A percentile compares a stretch with the other conserved stretches of the same genome.
phyloP scores from a whole-genome alignment of 2,113 vertebrate species.

The Bubo blakistoni region DNA sequence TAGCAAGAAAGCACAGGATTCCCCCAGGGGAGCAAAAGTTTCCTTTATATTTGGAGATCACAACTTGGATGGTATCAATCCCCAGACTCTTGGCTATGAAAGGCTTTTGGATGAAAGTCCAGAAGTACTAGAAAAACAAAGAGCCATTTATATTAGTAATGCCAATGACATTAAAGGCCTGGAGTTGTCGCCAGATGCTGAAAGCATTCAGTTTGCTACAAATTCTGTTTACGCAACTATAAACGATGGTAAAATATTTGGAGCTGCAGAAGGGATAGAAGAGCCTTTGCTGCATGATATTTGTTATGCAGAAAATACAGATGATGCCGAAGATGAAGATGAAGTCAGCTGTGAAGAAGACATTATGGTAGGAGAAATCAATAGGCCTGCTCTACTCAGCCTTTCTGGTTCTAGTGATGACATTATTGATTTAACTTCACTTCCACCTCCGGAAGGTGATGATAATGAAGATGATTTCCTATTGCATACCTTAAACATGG shows the following conservation, averaged over 20 bases:
- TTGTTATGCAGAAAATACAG: constrained; percentile 94
- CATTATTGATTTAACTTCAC: constrained; percentile 96
- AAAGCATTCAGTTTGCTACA: constrained; percentile 85
- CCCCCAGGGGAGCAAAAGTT: constrained; percentile 91
- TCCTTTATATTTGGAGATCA: constrained; percentile 98
- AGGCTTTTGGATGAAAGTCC: constrained; percentile 91
- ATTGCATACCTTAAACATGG: constrained; percentile 95
- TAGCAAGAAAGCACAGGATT: constrained; percentile 84
- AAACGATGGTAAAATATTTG: constrained; percentile 88
- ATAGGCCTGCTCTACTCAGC: constrained; percentile 85
- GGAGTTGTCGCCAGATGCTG: constrained; percentile 84
- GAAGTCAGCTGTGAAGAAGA: constrained; percentile 98
- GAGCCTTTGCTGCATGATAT: constrained; percentile 95
- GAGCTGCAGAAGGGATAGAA: constrained; percentile 85
- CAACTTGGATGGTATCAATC: constrained; percentile 82
- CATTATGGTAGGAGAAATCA: constrained; percentile 84
- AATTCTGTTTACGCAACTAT: constrained; percentile 91
- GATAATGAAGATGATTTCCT: constrained; percentile 92
- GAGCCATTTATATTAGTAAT: constrained; percentile 82
- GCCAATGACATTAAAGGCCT: constrained; percentile 88
- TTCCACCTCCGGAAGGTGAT: constrained; percentile 93
- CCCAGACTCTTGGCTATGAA: constrained; percentile 92
- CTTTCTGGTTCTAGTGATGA: constrained; percentile 96
- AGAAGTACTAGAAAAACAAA: constrained; percentile 85
- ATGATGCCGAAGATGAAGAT: constrained; percentile 94